Percentiles rank a stretch among this genome's conserved stretches.
Evolutionary conservation across 1,140 invertebrate species (phyloP).

Genomic region (Bombus difficillimus): DNA sequence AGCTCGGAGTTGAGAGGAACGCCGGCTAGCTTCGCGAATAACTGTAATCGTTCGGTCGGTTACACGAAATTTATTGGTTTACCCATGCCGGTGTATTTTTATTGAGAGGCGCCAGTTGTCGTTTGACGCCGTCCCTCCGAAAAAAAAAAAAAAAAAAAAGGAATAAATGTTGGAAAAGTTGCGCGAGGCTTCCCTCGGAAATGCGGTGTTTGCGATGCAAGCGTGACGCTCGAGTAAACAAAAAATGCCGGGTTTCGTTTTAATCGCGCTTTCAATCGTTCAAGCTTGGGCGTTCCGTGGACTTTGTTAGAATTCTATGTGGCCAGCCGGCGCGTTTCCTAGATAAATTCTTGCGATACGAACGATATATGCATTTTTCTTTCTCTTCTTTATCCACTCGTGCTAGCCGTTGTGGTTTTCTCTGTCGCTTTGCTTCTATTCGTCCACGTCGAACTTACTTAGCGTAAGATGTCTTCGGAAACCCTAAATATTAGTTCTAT

Average conservation of each 20-base stretch:
- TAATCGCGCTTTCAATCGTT: constrained; percentile 48
- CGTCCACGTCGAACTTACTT: background rate
- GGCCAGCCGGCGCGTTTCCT: constrained; percentile 30
- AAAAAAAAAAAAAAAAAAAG: too few relatives aligned
- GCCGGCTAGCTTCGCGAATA: background rate
- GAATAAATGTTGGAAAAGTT: constrained; percentile 23
- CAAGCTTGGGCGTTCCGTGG: constrained; percentile 24
- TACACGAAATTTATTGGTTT: constrained; percentile 22
- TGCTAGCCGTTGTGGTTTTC: too few relatives aligned
- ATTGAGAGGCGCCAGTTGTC: constrained; percentile 35
- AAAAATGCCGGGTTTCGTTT: constrained; percentile 35
- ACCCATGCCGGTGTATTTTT: constrained; percentile 28
- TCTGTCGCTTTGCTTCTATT: too few relatives aligned
- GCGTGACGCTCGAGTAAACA: constrained; percentile 42
- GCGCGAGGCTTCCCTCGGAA: background rate
- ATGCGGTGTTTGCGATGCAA: constrained; percentile 29
- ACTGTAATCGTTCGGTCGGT: constrained; percentile 14
- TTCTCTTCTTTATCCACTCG: background rate
- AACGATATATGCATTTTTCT: constrained; percentile 4
- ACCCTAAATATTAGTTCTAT: background rate
- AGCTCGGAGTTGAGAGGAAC: background rate
- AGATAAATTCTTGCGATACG: constrained; percentile 51
- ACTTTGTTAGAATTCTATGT: constrained; percentile 50
- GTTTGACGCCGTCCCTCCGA: constrained; percentile 21
- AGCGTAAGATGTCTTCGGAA: background rate